Conservation (phyloP, 2,888 invertebrate genomes). For the Metellina segmentata region DNA sequence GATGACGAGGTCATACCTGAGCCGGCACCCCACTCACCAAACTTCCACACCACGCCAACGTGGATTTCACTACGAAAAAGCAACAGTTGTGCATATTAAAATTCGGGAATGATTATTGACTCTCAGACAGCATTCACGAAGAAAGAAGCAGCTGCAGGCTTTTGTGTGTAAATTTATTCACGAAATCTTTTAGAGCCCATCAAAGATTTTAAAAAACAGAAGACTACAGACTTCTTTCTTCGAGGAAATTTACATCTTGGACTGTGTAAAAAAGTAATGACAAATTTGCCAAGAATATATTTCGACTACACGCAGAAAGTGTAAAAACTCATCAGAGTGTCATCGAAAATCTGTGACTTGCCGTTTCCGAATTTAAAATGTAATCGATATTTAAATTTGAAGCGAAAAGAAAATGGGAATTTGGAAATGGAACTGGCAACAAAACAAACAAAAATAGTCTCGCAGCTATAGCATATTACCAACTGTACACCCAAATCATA, state of each 20-base stretch:
- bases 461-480: background rate
- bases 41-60: too few species aligned
- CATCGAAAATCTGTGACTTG: background rate
- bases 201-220: background rate
- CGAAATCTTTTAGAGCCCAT: too few species aligned
- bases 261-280: too few species aligned
- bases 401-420: slow-evolving; percentile 11
- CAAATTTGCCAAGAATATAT: too few species aligned
- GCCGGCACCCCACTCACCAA: too few species aligned
- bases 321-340: background rate
- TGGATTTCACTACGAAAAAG: too few species aligned
- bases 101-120: too few species aligned
- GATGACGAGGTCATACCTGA: too few species aligned
- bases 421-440: background rate
- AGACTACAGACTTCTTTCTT: background rate
- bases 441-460: background rate
- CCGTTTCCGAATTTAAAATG: slow-evolving; percentile 24
- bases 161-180: too few species aligned
- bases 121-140: too few species aligned
- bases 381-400: slow-evolving; percentile 50
- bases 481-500: slow-evolving; percentile 7
- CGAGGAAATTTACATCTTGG: background rate
- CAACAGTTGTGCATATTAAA: too few species aligned
- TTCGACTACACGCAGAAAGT: background rate
- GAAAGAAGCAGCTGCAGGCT: too few species aligned